Conservation (phyloP, 1,140 invertebrate genomes). For the Ectropis grisescens region DNA sequence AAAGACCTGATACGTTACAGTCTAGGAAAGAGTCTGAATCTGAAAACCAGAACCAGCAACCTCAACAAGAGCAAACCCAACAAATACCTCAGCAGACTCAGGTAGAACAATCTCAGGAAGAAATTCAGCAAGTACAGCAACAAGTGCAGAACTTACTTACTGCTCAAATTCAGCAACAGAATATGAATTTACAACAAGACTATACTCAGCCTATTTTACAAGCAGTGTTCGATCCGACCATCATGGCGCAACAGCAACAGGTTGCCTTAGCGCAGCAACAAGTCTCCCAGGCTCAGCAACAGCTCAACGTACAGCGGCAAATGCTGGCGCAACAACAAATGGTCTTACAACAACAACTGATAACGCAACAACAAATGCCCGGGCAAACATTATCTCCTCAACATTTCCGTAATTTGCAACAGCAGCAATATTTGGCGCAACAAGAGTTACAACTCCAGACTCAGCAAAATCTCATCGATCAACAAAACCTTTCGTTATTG, state of each 20-base stretch:
- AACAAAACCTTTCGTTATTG: constrained; percentile 49
- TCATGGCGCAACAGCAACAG: constrained; percentile 48
- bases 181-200: constrained; percentile 44
- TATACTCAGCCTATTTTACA: constrained; percentile 38
- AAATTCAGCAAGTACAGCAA: constrained; percentile 46
- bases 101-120: constrained; percentile 34
- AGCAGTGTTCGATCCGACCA: constrained; percentile 36
- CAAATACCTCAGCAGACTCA: constrained; percentile 23
- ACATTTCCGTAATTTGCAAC: constrained; percentile 60
- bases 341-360: constrained; percentile 56
- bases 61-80: constrained; percentile 23
- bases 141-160: constrained; percentile 47
- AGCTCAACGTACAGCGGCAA: constrained; percentile 58
- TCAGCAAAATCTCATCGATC: constrained; percentile 59
- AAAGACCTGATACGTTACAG: constrained; percentile 48
- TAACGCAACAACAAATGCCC: constrained; percentile 56
- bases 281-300: constrained; percentile 52
- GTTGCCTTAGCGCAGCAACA: constrained; percentile 59
- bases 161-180: constrained; percentile 53
- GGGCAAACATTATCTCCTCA: constrained; percentile 66
- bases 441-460: constrained; percentile 59
- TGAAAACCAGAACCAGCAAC: constrained; percentile 34
- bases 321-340: constrained; percentile 59
- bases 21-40: constrained; percentile 58
- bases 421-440: constrained; percentile 62